Evolutionary conservation across 2,113 vertebrate genomes (phyloP), one percentile per base, ranked within the genome.

Genomic region (Strix uralensis): DNA sequence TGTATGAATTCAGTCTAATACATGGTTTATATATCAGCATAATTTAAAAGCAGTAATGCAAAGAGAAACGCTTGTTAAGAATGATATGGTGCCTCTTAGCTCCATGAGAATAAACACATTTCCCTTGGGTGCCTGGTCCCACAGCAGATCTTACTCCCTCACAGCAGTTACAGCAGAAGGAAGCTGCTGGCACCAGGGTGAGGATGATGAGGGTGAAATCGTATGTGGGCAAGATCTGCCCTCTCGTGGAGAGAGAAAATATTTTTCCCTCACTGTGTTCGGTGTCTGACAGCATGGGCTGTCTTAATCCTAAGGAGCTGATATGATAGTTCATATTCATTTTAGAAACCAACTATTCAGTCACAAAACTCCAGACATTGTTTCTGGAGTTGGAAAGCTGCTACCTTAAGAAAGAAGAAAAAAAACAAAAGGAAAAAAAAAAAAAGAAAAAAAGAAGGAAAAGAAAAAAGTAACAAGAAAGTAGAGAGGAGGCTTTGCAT

Each of bases 171-270:
- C 44, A 66, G 51, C 38, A 32, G 42, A 27, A 65, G 19, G 55
- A 9, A 30, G 15, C 21, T 78, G 47, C 81, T 69, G 67, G 21
- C n/a, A 46, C 38, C 27, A 4, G 61, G 25, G 15, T 63, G 72
- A 81, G 81, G 57, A 49, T 0, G 3, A 7, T 5, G 42, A 57
- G 62, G 90, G 88, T 71, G 85, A 46, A 46, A 73, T 11, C 5
- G 62, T 91, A 70, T 47, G 71, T 69, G 49, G 96, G 93, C 7
- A 81, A 93, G 96, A 98, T 86, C 92, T 81, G 94, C 98, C 98
- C 97, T 98, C 97, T 98, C 96, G 95, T 97, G 98, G 98, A 89
- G 87, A 97, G 87, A 97, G 93, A 52, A 78, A 87, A 73, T 44
- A 92, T 85, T 47, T 93, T 61, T 79, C 47, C 40, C 16, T 40